A percentile compares a stretch with the other conserved stretches of the same genome.
phyloP scores from a whole-genome alignment of 2,797 vertebrate genomes.

The Onychomys torridus region DNA sequence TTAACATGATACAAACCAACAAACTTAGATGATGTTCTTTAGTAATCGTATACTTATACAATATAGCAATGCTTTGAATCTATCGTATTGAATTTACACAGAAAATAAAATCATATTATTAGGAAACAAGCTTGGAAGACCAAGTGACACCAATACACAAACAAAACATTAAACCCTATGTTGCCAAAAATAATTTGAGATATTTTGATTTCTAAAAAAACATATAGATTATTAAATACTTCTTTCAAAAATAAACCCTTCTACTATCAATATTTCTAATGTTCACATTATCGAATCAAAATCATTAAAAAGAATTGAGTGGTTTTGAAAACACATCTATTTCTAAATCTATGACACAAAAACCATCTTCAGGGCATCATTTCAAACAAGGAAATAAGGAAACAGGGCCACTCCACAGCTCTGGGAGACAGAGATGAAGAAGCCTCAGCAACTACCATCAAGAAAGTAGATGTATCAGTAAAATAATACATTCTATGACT shows the following conservation, averaged over 20 bases:
- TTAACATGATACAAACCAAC: not conserved
- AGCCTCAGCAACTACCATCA: not conserved
- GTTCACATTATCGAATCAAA: not conserved
- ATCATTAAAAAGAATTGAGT: not conserved
- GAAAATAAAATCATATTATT: not conserved
- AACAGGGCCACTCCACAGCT: not conserved
- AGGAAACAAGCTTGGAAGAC: not conserved
- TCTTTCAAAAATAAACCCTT: not conserved
- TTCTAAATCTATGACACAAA: not conserved
- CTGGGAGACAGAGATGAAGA: not conserved
- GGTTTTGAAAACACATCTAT: not conserved
- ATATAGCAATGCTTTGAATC: not conserved
- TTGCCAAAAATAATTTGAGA: not conserved
- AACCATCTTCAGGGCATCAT: not conserved
- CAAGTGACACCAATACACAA: not conserved
- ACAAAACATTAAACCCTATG: not conserved
- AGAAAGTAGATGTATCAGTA: not conserved
- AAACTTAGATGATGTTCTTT: not conserved
- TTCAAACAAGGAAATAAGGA: not conserved
- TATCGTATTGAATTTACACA: not conserved
- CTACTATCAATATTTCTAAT: not conserved
- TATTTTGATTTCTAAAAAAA: not conserved
- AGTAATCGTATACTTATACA: not conserved
- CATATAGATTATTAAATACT: not conserved
- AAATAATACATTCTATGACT: not conserved